Evolutionary conservation across 2,888 invertebrate species (phyloP).

Genomic region (Actias luna): DNA sequence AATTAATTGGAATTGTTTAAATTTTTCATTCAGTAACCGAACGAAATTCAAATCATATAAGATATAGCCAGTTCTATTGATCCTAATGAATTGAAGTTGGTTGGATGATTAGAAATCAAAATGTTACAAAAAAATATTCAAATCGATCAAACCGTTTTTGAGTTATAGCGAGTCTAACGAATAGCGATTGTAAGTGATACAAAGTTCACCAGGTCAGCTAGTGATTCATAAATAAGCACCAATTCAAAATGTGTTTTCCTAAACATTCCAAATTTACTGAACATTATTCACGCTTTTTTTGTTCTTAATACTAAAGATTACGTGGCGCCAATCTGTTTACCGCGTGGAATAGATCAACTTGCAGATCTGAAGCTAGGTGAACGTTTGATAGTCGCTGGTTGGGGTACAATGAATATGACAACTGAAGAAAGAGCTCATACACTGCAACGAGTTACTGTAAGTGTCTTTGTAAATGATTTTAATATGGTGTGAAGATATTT

Average conservation of each 20-base stretch:
- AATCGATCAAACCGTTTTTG: too few species aligned
- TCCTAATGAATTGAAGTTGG: too few species aligned
- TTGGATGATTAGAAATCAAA: too few species aligned
- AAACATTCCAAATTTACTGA: neutral
- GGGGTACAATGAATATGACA: conserved; percentile 76
- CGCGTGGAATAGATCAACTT: conserved; percentile 57
- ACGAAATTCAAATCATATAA: too few species aligned
- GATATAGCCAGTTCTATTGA: too few species aligned
- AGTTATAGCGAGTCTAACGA: too few species aligned
- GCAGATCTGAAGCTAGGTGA: conserved; percentile 54
- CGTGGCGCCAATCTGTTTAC: conserved; percentile 82
- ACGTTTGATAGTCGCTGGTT: conserved; percentile 78
- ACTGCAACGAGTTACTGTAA: conserved; percentile 72
- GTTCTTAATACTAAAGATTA: conserved; percentile 62
- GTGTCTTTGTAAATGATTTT: conserved; percentile 22
- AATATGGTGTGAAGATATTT: too few species aligned
- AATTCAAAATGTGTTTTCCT: neutral
- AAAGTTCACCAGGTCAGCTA: too few species aligned
- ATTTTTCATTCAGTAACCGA: too few species aligned
- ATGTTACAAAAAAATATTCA: too few species aligned
- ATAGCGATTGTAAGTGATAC: too few species aligned
- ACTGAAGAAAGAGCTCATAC: conserved; percentile 61
- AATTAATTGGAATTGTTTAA: too few species aligned
- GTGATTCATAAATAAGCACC: neutral
- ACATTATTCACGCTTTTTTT: neutral